Conservation (phyloP, 2,797 vertebrate species). For the Pangasius mekongensis region DNA sequence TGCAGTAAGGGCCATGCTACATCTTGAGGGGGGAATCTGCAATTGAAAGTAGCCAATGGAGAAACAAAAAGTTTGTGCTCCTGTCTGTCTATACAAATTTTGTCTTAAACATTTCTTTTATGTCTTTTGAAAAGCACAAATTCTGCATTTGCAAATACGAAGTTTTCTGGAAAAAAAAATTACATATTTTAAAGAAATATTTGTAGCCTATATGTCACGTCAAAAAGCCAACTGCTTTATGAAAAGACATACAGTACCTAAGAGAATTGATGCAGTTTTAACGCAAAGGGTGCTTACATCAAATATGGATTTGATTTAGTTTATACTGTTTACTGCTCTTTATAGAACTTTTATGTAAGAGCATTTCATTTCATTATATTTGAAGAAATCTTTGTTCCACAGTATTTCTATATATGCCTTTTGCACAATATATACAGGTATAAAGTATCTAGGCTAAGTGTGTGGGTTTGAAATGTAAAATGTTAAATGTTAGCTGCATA, state of each 20-base stretch:
- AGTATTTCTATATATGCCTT: not conserved
- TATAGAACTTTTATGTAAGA: not conserved
- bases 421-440: not conserved
- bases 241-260: not conserved
- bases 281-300: no score
- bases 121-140: not conserved
- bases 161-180: no score
- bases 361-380: not conserved
- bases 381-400: not conserved
- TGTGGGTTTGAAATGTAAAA: not conserved
- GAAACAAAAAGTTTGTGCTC: conserved; percentile 57
- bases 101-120: no score
- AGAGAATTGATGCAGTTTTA: not conserved
- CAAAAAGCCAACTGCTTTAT: not conserved
- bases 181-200: not conserved
- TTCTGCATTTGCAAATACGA: not conserved
- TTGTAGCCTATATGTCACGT: not conserved
- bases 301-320: not conserved
- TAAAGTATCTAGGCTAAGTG: not conserved
- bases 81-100: conserved; percentile 39
- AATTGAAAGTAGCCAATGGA: conserved; percentile 68
- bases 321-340: not conserved
- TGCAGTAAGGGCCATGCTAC: conserved; percentile 55
- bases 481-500: not conserved
- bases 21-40: conserved; percentile 62